Evolutionary conservation across 2,888 invertebrate species (phyloP).

Genomic region (Blastobasis adustella): DNA sequence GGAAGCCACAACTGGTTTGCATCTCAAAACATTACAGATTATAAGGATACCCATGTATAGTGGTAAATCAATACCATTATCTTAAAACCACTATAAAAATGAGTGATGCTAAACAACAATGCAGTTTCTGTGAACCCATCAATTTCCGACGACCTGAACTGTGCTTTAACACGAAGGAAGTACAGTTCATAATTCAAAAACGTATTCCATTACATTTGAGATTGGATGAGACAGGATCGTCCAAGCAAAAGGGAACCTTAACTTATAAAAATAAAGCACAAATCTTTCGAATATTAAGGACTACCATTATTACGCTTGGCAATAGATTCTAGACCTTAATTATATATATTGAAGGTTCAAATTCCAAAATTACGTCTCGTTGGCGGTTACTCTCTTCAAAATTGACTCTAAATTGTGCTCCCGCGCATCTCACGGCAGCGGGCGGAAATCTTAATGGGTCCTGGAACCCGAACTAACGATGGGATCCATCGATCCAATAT

Average conservation of each 20-base stretch:
- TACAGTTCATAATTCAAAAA: constrained; percentile 16
- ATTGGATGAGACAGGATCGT: too few relatives aligned
- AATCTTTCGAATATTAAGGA: too few relatives aligned
- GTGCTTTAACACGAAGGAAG: constrained; percentile 8
- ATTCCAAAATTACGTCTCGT: too few relatives aligned
- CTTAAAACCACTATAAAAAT: constrained; percentile 70
- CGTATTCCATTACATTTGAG: not conserved
- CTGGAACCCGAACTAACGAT: constrained; percentile 69
- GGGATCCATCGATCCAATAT: constrained; percentile 61
- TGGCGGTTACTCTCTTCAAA: not conserved
- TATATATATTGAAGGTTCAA: too few relatives aligned
- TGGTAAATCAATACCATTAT: constrained; percentile 72
- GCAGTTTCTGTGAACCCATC: constrained; percentile 42
- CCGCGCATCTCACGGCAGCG: constrained; percentile 58
- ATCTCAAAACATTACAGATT: not conserved
- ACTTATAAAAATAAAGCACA: too few relatives aligned
- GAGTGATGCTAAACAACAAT: constrained; percentile 48
- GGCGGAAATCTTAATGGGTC: constrained; percentile 74
- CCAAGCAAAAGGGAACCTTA: too few relatives aligned
- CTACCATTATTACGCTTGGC: too few relatives aligned
- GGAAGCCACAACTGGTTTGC: not conserved
- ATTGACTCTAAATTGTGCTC: constrained; percentile 34
- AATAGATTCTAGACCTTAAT: too few relatives aligned
- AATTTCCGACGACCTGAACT: constrained; percentile 12
- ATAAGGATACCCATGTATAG: constrained; percentile 12